phyloP scores from a whole-genome alignment of 2,888 invertebrate genomes.

The Hedya salicella region DNA sequence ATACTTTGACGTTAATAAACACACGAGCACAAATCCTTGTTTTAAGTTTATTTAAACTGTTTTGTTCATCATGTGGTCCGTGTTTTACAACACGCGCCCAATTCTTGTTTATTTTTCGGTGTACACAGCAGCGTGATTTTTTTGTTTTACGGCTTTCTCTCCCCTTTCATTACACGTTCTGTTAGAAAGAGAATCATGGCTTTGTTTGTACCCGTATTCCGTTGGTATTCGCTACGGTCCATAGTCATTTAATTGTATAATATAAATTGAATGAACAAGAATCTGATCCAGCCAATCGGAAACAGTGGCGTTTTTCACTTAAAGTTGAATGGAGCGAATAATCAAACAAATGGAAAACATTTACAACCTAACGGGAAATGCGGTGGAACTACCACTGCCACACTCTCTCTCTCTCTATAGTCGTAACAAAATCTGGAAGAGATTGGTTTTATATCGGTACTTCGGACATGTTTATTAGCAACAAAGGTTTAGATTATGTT shows the following conservation, averaged over 20 bases:
- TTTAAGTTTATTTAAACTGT: conserved; percentile 9
- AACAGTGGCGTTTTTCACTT: conserved; percentile 12
- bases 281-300: conserved; percentile 5
- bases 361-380: conserved; percentile 27
- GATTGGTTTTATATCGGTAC: conserved; percentile 21
- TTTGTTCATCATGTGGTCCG: conserved; percentile 22
- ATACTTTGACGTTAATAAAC: not conserved
- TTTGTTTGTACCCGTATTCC: conserved; percentile 14
- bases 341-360: conserved; percentile 36
- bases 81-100: conserved; percentile 10
- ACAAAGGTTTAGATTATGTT: conserved; percentile 21
- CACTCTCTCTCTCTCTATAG: conserved; percentile 21
- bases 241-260: conserved; percentile 19
- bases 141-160: conserved; percentile 25
- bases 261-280: conserved; percentile 15
- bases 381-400: not conserved
- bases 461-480: conserved; percentile 3
- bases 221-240: not conserved
- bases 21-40: conserved; percentile 2
- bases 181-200: conserved; percentile 25
- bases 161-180: conserved; percentile 17
- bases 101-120: not conserved
- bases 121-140: conserved; percentile 8
- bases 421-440: conserved; percentile 22
- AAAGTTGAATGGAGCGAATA: conserved; percentile 25